phyloP scores from a whole-genome alignment of 2,888 invertebrate genomes.

The Aphodius sticticus region DNA sequence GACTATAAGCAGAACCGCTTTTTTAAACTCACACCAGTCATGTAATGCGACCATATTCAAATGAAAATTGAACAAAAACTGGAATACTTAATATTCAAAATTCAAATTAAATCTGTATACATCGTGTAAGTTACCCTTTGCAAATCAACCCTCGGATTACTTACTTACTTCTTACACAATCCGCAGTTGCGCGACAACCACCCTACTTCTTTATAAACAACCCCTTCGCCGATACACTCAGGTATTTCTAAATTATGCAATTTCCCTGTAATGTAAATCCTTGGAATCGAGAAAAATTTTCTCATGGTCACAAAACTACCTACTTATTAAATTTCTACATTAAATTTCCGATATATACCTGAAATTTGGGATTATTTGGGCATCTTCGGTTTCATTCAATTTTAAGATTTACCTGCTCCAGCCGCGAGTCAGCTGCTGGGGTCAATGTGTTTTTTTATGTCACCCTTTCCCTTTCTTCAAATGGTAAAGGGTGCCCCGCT shows the following conservation, averaged over 20 bases:
- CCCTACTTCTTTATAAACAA: not conserved
- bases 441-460: not conserved
- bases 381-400: not conserved
- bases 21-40: not conserved
- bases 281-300: not conserved
- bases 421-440: not conserved
- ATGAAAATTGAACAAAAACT: not conserved
- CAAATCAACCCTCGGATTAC: not conserved
- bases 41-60: not conserved
- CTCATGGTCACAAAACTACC: not conserved
- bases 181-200: not conserved
- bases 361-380: not conserved
- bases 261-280: not conserved
- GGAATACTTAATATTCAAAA: constrained; percentile 4
- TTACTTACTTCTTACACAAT: not conserved
- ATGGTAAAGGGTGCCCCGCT: not conserved
- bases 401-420: not conserved
- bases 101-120: not conserved
- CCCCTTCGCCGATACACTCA: not conserved
- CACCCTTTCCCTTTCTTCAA: not conserved
- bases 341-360: not conserved
- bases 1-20: not conserved
- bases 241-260: not conserved
- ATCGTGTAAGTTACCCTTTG: not conserved
- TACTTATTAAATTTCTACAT: not conserved